These are phyloP conservation scores for Clepsis dumicolana DNA, from an alignment of 2,888 invertebrate species.

Conservation along the genomic window DNA sequence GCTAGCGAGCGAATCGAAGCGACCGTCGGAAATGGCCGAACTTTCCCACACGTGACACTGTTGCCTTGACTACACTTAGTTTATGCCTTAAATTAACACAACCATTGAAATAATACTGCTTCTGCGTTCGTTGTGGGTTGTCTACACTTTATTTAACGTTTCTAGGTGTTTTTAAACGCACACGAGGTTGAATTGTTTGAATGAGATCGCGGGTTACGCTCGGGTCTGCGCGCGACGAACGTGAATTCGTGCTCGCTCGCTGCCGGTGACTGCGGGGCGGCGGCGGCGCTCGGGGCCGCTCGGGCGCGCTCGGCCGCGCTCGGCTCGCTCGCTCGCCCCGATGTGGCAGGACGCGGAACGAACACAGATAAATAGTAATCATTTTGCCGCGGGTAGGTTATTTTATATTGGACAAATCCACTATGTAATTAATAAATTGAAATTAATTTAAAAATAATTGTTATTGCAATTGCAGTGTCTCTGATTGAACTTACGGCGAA, in stretches of 20 bases:
- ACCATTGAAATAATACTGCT: no score
- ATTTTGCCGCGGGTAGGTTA: no score
- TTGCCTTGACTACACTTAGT: not conserved
- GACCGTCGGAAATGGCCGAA: not conserved
- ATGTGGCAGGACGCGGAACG: not conserved
- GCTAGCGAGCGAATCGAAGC: slow-evolving; percentile 3
- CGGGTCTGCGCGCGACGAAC: slow-evolving; percentile 46
- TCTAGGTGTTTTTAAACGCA: no score
- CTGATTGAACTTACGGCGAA: no score
- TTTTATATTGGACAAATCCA: no score
- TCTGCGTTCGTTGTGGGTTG: no score
- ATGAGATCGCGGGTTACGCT: not conserved
- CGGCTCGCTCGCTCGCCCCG: slow-evolving; percentile 47
- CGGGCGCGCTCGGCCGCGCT: slow-evolving; percentile 56
- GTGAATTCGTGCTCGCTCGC: slow-evolving; percentile 59
- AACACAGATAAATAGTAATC: not conserved
- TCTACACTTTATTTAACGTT: no score
- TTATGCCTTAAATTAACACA: not conserved
- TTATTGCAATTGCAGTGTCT: no score
- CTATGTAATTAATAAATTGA: no score
- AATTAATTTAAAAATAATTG: no score
- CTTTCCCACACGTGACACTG: not conserved
- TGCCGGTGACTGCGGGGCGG: slow-evolving; percentile 44
- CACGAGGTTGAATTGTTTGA: not conserved
- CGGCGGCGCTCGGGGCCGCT: slow-evolving; percentile 48